Conservation (phyloP, 35 echinoderm and acorn worm species). For the Ophiothrix spiculata region DNA sequence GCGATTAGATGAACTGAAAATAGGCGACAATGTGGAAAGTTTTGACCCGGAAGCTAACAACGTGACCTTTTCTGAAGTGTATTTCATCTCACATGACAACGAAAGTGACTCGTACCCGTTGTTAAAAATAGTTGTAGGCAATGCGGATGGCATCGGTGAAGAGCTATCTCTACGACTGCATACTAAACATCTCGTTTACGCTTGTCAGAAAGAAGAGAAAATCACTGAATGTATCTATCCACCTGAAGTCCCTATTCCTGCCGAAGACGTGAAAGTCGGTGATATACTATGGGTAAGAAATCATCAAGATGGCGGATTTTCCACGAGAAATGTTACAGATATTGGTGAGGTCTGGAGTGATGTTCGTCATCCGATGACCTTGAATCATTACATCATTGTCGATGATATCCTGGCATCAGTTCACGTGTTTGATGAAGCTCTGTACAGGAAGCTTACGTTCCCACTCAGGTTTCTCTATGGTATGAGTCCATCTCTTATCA, state of each 20-base stretch:
- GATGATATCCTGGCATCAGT: neutral
- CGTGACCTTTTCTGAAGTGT: neutral
- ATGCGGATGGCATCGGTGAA: neutral
- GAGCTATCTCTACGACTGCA: neutral
- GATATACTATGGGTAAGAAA: neutral
- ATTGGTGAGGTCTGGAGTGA: neutral
- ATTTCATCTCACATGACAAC: neutral
- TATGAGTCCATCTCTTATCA: neutral
- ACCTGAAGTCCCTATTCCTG: neutral
- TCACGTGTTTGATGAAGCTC: neutral
- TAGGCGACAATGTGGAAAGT: neutral
- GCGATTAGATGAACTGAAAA: neutral
- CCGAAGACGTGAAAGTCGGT: neutral
- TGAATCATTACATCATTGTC: neutral
- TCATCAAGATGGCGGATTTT: neutral
- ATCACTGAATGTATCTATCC: neutral
- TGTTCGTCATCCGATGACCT: constrained; percentile 1
- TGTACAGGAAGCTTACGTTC: neutral
- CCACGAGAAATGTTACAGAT: neutral
- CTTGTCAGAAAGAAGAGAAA: neutral
- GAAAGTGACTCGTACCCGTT: neutral
- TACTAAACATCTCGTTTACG: neutral
- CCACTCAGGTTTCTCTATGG: neutral
- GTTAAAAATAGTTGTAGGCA: neutral
- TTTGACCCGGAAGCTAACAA: neutral